Evolutionary conservation across 2,888 invertebrate species (phyloP).

Genomic region (Cephus spinipes): DNA sequence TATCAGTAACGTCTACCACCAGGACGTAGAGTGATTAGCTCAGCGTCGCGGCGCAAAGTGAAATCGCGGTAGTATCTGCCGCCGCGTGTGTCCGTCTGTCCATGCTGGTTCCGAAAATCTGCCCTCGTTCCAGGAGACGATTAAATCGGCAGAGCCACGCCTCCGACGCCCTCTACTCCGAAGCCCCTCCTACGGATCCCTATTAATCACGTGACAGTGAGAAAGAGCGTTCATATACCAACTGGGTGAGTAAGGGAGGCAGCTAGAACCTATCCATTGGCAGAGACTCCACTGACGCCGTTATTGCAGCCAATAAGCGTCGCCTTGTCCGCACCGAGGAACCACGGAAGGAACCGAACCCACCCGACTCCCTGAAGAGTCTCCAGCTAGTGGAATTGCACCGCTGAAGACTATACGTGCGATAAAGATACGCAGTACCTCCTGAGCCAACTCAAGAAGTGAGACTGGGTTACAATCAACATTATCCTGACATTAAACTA

Average conservation of each 20-base stretch:
- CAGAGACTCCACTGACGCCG: background rate
- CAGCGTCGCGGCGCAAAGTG: constrained; percentile 55
- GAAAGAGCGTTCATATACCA: background rate
- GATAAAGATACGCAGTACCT: background rate
- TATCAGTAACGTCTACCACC: background rate
- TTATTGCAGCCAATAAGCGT: background rate
- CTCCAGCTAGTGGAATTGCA: background rate
- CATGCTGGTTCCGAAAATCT: constrained; percentile 27
- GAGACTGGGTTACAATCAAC: constrained; percentile 31
- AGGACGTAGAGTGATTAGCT: constrained; percentile 12
- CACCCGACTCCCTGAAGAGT: background rate
- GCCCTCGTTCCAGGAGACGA: constrained; percentile 29
- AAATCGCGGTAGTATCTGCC: constrained; percentile 26
- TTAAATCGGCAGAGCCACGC: constrained; percentile 50
- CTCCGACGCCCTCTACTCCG: constrained; percentile 18
- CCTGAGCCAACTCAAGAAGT: constrained; percentile 9
- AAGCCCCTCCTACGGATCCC: constrained; percentile 27
- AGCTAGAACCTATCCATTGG: background rate
- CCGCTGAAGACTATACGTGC: background rate
- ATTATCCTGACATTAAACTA: constrained; percentile 34
- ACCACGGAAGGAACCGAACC: background rate
- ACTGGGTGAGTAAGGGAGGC: background rate
- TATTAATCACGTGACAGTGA: constrained; percentile 24
- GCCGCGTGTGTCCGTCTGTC: constrained; percentile 23
- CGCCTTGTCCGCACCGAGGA: background rate